Percentiles rank a stretch among this genome's conserved stretches.
These are phyloP conservation scores for Nematopogon swammerdamellus DNA, from an alignment of 2,888 invertebrate species.

Conservation along the genomic window DNA sequence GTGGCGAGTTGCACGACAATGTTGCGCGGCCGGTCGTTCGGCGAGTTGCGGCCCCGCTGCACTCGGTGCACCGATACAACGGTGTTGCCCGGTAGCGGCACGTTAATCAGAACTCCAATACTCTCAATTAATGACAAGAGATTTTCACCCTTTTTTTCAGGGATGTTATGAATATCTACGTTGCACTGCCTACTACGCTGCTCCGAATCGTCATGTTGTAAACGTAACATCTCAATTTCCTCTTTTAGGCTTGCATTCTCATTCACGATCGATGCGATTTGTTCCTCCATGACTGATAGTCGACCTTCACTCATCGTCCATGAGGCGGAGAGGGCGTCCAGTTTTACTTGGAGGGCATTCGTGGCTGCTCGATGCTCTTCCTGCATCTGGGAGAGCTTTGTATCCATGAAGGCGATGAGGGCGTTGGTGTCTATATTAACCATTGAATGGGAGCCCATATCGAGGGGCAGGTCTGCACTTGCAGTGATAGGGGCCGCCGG, in stretches of 20 bases:
- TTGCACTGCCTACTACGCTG: constrained; percentile 6
- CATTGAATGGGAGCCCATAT: background rate
- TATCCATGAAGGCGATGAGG: background rate
- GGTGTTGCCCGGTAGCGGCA: background rate
- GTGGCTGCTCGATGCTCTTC: background rate
- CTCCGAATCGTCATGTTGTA: constrained; percentile 1
- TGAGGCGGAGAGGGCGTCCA: background rate
- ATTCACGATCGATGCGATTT: background rate
- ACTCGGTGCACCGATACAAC: constrained; percentile 5
- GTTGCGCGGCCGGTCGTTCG: constrained; percentile 7
- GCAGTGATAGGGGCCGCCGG: background rate
- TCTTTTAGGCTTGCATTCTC: background rate
- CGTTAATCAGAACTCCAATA: constrained; percentile 3
- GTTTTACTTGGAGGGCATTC: background rate
- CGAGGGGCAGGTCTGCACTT: background rate
- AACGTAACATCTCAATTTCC: background rate
- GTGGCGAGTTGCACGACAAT: constrained; percentile 8
- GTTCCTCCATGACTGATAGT: background rate
- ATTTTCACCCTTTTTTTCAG: constrained; percentile 7
- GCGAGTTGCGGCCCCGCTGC: background rate
- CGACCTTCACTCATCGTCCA: too few relatives aligned
- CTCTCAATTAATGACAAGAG: background rate
- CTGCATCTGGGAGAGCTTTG: background rate
- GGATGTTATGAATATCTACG: constrained; percentile 8
- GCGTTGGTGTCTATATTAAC: background rate